Conservation (phyloP, 2,113 vertebrate species). For the Ia io region DNA sequence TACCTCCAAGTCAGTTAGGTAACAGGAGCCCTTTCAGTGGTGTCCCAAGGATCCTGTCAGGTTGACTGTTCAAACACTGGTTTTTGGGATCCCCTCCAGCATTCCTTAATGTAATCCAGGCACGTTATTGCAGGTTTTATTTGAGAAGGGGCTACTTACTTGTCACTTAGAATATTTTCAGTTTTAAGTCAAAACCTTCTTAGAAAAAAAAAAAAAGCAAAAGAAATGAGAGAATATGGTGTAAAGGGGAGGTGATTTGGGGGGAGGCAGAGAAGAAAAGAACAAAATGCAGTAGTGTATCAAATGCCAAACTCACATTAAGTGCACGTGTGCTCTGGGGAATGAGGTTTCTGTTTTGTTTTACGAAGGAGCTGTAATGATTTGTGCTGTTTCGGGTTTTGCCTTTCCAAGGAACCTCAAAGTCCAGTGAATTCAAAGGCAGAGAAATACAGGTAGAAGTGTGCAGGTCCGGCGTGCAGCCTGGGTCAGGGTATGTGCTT, state of each 20-base stretch:
- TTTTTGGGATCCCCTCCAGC: constrained; percentile 75
- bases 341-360: constrained; percentile 54
- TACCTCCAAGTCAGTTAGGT: constrained; percentile 76
- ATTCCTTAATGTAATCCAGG: constrained; percentile 74
- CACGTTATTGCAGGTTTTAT: constrained; percentile 70
- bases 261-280: not conserved
- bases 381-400: constrained; percentile 28
- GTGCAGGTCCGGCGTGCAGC: not conserved
- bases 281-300: constrained; percentile 26
- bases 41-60: constrained; percentile 79
- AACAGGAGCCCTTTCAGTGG: constrained; percentile 79
- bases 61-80: constrained; percentile 76
- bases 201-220: not conserved
- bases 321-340: not conserved
- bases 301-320: not conserved
- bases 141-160: constrained; percentile 69
- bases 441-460: not conserved
- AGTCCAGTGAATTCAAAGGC: constrained; percentile 13
- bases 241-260: not conserved
- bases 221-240: constrained; percentile 29
- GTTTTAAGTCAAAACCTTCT: not conserved
- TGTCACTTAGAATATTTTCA: constrained; percentile 72
- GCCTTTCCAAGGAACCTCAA: constrained; percentile 25
- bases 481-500: not conserved
- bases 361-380: not conserved